Base-by-base conservation (phyloP, 2,888 invertebrate genomes). In the Deilephila porcellus region DNA sequence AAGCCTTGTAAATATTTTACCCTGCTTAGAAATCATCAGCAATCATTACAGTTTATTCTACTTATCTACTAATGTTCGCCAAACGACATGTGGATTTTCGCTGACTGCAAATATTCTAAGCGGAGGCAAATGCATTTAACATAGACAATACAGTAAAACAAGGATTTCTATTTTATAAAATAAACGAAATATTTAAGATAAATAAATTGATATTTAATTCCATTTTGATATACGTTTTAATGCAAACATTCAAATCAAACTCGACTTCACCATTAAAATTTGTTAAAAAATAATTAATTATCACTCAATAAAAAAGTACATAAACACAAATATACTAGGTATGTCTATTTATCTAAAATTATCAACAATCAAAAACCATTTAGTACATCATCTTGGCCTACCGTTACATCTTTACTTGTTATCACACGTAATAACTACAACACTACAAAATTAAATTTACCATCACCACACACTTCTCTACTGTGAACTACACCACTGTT, bases 341-440 rank as follows among this genome's bases (percentile, higher is more conserved):
- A 19, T 56, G 56, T 17, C 17, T n/a, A n/a, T 56, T 56, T 56
- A 56, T 56, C 56, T 14, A 45, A 45, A 45, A 45, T 45, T 45
- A 45, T 45, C 45, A 45, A 11, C 45, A 45, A 45, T 45, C 45
- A 45, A 45, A 56, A 56, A 19, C 56, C 14, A 60, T 37, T 59
- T 1, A 59, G n/a, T 32, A 56, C 37, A 19, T 60, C 60, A 25
- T 29, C 56, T 60, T 60, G 14, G 29, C 60, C 25, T 60, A 60
- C 60, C 60, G 60, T 60, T 60, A 60, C 25, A n/a, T 56, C 56
- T 56, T 25, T 29, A 29, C 60, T 60, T n/a, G 29, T 60, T n/a
- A 60, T 60, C 60, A 14, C 29, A 25, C 25, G 60, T 60, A 60
- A 60, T 60, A 60, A 60, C 29, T 29, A 60, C 60, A 8, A 14